Conservation (phyloP, 2,888 invertebrate genomes). For the Nemotelus pantherinus region DNA sequence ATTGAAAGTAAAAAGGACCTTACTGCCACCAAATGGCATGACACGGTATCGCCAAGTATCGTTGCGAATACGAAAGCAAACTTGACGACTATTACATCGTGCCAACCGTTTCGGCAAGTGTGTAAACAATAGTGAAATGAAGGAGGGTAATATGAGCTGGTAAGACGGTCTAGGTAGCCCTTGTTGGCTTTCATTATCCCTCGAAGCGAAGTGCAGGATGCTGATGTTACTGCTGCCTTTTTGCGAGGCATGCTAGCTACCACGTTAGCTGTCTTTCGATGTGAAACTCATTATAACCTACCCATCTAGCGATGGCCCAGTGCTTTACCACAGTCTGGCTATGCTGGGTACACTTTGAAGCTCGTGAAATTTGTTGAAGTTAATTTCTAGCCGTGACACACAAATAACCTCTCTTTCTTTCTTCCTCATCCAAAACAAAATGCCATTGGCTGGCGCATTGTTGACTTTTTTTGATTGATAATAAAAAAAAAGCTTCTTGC, state of each 20-base stretch:
- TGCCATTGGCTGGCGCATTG: not conserved
- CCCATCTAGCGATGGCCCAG: no score
- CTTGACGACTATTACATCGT: slow-evolving; percentile 39
- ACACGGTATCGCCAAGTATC: slow-evolving; percentile 3
- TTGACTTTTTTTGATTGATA: slow-evolving; percentile 46
- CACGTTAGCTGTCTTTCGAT: no score
- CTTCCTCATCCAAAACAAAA: no score
- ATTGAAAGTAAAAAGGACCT: slow-evolving; percentile 39
- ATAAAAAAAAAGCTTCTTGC: slow-evolving; percentile 38
- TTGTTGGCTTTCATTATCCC: slow-evolving; percentile 40
- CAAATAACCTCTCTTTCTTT: no score
- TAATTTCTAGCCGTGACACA: slow-evolving; percentile 40
- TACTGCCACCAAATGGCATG: slow-evolving; percentile 12
- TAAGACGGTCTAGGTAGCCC: slow-evolving; percentile 15
- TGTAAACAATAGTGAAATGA: slow-evolving; percentile 42
- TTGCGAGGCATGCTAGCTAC: no score
- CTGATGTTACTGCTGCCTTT: not conserved
- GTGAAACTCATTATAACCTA: no score
- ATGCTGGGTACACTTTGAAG: no score
- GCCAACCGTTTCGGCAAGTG: slow-evolving; percentile 36
- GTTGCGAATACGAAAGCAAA: slow-evolving; percentile 18
- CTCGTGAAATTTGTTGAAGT: slow-evolving; percentile 3
- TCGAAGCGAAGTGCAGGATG: slow-evolving; percentile 20
- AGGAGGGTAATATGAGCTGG: slow-evolving; percentile 35
- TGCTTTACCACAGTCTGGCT: no score